A percentile compares a stretch with the other conserved stretches of the same genome.
Evolutionary conservation across 2,888 invertebrate species (phyloP).

Genomic region (Pardosa pseudoannulata): DNA sequence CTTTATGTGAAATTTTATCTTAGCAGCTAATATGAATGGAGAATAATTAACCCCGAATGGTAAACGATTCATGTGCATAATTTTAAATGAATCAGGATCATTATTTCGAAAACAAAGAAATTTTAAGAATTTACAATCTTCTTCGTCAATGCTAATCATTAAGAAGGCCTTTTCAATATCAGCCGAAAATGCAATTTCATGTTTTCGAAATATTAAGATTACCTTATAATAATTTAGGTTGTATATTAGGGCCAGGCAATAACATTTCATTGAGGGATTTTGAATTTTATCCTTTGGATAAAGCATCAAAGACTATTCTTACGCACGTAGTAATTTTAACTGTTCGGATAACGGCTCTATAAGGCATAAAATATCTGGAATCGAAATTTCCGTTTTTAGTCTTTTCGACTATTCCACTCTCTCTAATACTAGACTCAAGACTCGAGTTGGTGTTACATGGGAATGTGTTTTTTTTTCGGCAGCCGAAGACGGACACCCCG

Average conservation of each 20-base stretch:
- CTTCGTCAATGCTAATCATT: background rate
- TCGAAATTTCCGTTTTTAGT: too few relatives aligned
- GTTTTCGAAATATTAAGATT: constrained; percentile 18
- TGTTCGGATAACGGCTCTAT: too few relatives aligned
- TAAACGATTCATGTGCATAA: background rate
- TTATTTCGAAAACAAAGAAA: background rate
- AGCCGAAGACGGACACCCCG: too few relatives aligned
- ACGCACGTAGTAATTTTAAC: background rate
- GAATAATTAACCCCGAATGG: background rate
- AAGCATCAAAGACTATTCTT: background rate
- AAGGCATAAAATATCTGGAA: background rate
- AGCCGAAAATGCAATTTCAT: constrained; percentile 18
- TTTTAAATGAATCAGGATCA: background rate
- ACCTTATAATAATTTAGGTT: background rate
- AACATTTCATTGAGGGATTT: constrained; percentile 12
- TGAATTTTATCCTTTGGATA: background rate
- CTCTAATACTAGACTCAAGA: too few relatives aligned
- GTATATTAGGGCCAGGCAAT: background rate
- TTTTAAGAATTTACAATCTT: constrained; percentile 14
- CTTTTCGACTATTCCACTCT: too few relatives aligned
- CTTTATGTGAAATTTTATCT: background rate
- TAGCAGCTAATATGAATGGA: background rate
- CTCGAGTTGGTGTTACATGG: too few relatives aligned
- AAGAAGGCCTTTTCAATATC: constrained; percentile 28
- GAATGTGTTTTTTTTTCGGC: too few relatives aligned